Evolutionary conservation across 2,797 vertebrate species (phyloP).

Genomic region (Labroides dimidiatus): DNA sequence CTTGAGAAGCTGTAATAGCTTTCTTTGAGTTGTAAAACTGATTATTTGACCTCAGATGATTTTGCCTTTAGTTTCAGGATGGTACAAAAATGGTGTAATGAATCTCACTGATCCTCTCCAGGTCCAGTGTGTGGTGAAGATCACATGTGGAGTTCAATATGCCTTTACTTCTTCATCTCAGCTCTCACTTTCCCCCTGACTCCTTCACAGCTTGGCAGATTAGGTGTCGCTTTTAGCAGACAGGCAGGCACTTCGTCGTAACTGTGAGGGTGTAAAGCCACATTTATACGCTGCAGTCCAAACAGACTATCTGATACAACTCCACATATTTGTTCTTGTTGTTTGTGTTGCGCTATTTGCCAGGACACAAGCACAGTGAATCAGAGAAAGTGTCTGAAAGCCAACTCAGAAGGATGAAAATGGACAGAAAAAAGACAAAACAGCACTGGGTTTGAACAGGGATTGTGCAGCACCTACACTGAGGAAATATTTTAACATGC

Average conservation of each 20-base stretch:
- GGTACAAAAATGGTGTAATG: slow-evolving; percentile 50
- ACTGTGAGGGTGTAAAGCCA: slow-evolving; percentile 28
- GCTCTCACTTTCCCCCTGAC: slow-evolving; percentile 27
- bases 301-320: slow-evolving; percentile 33
- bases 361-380: slow-evolving; percentile 24
- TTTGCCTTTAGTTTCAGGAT: slow-evolving; percentile 18
- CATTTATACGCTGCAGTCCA: slow-evolving; percentile 36
- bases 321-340: slow-evolving; percentile 33
- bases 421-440: slow-evolving; percentile 6
- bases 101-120: slow-evolving; percentile 56
- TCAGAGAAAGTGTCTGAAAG: slow-evolving; percentile 44
- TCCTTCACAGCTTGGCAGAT: slow-evolving; percentile 36
- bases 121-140: slow-evolving; percentile 30
- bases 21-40: slow-evolving; percentile 1
- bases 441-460: slow-evolving; percentile 9
- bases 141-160: slow-evolving; percentile 47
- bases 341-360: slow-evolving; percentile 41
- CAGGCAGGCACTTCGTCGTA: slow-evolving; percentile 14
- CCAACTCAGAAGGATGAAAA: slow-evolving; percentile 31
- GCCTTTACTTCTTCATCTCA: slow-evolving; percentile 33
- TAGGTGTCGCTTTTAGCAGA: slow-evolving; percentile 32
- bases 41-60: slow-evolving; percentile 1
- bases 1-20: neutral
- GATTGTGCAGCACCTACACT: neutral
- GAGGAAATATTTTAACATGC: slow-evolving; percentile 13